phyloP scores from a whole-genome alignment of 1,140 invertebrate genomes.

The Drosophila repleta region DNA sequence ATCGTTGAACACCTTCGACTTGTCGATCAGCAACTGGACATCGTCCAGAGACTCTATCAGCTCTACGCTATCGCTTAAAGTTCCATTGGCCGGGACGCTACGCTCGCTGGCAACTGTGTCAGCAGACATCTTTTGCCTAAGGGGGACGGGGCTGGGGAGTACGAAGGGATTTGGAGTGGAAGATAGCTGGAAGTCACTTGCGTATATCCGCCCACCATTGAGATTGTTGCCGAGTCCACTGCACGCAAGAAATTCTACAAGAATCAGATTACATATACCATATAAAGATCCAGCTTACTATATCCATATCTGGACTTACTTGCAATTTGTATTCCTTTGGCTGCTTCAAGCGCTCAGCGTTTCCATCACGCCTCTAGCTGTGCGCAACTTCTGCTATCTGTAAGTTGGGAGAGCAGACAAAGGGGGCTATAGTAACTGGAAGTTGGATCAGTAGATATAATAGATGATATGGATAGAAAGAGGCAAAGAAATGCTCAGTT shows the following conservation, averaged over 20 bases:
- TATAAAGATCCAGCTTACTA: not conserved
- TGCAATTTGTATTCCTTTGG: conserved; percentile 5
- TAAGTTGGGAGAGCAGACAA: not conserved
- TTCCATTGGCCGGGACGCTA: conserved; percentile 21
- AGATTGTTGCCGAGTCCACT: conserved; percentile 31
- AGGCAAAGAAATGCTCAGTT: too few species aligned
- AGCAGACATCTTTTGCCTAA: conserved; percentile 60
- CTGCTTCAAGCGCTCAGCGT: not conserved
- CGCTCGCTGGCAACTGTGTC: conserved; percentile 37
- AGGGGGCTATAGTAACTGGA: too few species aligned
- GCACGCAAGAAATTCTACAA: conserved; percentile 47
- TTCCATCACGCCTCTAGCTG: too few species aligned
- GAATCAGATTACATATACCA: not conserved
- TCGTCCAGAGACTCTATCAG: not conserved
- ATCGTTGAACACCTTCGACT: conserved; percentile 9
- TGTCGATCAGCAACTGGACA: not conserved
- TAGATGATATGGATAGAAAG: too few species aligned
- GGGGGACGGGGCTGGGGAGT: conserved; percentile 20
- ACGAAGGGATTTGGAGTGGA: conserved; percentile 64
- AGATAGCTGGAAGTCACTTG: conserved; percentile 50
- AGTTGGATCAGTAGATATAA: too few species aligned
- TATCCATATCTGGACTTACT: conserved; percentile 1
- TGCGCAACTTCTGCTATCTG: conserved; percentile 1
- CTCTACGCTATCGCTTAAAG: conserved; percentile 36
- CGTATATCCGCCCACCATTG: conserved; percentile 62